Evolutionary conservation across 1,140 invertebrate genomes (phyloP), one percentile per base, ranked within the genome.

Genomic region (Aethina tumida): DNA sequence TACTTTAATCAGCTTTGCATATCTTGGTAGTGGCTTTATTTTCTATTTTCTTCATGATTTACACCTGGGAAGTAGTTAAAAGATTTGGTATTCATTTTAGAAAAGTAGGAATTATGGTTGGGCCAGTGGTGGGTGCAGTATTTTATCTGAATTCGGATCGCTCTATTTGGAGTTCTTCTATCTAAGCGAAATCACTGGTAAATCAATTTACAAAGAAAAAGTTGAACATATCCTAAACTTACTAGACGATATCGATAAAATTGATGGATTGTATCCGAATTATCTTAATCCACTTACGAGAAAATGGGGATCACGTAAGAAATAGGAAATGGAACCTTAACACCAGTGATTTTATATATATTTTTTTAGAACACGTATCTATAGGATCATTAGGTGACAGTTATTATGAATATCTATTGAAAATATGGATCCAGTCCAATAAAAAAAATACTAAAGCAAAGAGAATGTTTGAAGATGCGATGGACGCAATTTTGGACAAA

Each of bases 401-500:
- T 57, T 99, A 96, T 65, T 99, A 97, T 66, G 97, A 99, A 66
- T 99, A 99, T 62, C 71, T 99, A 27, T 66, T 99, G 30, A 99
- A 99, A 68, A 80, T 87, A 0, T 99, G 92, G 86, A 66, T 99
- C 10, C 81, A 92, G 52, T 86, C 87, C 0, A 87, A 83, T 1
- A 75, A 78, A 36, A 71, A 75, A 39, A 88, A 97, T 64, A 65
- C 69, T 21, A 77, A 89, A 56, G 91, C 91, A 0, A 74, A 85
- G 34, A 67, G 84, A 54, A 94, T 97, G 90, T 99, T 93, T 63
- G 87, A 95, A 52, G 81, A 89, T 33, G 91, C 94, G 0, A 86
- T 98, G 65, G 69, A 79, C 35, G 75, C 80, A 4, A 76, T 83
- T 16, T 67, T 82, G 21, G 70, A 79, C 35, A 73, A 83, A 52